Evolutionary conservation across 1,140 invertebrate genomes (phyloP).

Genomic region (Drosophila erecta): DNA sequence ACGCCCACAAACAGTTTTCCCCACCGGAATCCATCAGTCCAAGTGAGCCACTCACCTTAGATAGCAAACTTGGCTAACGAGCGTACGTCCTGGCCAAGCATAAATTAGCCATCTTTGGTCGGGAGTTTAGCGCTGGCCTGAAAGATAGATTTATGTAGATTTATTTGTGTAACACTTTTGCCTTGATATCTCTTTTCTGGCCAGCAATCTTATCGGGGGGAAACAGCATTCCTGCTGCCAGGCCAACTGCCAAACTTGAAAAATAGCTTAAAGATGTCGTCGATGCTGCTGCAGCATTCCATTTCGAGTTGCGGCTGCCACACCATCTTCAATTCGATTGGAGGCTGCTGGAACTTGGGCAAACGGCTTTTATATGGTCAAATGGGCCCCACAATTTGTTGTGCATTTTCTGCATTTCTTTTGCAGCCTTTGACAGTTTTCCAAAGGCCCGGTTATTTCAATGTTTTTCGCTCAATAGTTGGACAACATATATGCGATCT

Average conservation of each 20-base stretch:
- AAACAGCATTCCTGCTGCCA: conserved; percentile 67
- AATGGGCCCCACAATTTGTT: conserved; percentile 46
- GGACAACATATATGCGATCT: neutral
- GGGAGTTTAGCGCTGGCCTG: conserved; percentile 38
- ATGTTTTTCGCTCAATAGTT: conserved; percentile 18
- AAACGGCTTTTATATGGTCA: conserved; percentile 39
- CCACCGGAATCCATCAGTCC: neutral
- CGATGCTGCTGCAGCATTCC: conserved; percentile 44
- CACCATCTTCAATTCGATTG: conserved; percentile 32
- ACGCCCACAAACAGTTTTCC: conserved; percentile 33
- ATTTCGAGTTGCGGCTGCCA: conserved; percentile 22
- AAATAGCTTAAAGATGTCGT: conserved; percentile 57
- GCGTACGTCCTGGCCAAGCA: conserved; percentile 37
- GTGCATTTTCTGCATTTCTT: conserved; percentile 36
- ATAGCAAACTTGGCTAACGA: conserved; percentile 64
- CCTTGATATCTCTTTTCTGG: conserved; percentile 64
- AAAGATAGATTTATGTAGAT: conserved; percentile 81
- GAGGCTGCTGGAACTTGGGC: conserved; percentile 1
- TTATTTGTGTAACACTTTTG: conserved; percentile 78
- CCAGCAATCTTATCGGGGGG: conserved; percentile 15
- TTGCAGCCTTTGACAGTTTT: conserved; percentile 36
- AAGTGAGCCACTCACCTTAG: conserved; percentile 21
- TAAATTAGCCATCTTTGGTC: conserved; percentile 43
- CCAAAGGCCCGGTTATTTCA: conserved; percentile 21
- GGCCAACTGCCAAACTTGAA: conserved; percentile 54